Evolutionary conservation across 2,797 vertebrate species (phyloP), one percentile per base, ranked within the genome.

Genomic region (Anableps anableps): DNA sequence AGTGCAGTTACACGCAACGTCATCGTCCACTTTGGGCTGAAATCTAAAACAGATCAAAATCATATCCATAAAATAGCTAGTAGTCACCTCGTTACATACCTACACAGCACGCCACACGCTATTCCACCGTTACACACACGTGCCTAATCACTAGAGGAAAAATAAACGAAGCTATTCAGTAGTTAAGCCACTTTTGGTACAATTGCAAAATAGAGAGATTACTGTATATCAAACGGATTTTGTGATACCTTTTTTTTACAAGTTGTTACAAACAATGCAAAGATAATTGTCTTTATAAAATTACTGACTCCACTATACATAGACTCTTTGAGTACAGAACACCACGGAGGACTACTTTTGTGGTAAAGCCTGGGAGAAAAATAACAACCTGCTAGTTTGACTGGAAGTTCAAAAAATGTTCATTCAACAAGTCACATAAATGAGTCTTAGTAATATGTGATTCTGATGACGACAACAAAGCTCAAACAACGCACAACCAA

Each of bases 161-260:
- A 71, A 47, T 17, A 71, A 94, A 97, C 96, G 90, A 95, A 96
- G 95, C 96, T 96, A 95, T 96, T 97, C 95, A 95, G 97, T 97
- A 97, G 96, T 97, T 99, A 99, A 99, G 98, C 98, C 98, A 99
- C 98, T 99, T 98, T 98, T 96, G 98, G 98, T 98, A 98, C 98
- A 97, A 95, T 97, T 97, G 97, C 97, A 97, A 98, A 97, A 97
- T 94, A 94, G 93, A 95, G 90, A 97, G 96, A 94, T 48, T 91
- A 94, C 91, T 94, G 94, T 96, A 97, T 97, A 98, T 97, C 97
- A 98, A 98, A 98, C 96, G 96, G 94, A 93, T 95, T 94, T 95
- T 93, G 86, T 91, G 86, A 90, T 88, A 93, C 93, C 87, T 14
- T 41, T 41, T 68, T 88, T 81, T 77, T 92, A 94, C 95, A 94